Conservation (phyloP, 1,140 invertebrate species). For the Drosophila ohnishii region DNA sequence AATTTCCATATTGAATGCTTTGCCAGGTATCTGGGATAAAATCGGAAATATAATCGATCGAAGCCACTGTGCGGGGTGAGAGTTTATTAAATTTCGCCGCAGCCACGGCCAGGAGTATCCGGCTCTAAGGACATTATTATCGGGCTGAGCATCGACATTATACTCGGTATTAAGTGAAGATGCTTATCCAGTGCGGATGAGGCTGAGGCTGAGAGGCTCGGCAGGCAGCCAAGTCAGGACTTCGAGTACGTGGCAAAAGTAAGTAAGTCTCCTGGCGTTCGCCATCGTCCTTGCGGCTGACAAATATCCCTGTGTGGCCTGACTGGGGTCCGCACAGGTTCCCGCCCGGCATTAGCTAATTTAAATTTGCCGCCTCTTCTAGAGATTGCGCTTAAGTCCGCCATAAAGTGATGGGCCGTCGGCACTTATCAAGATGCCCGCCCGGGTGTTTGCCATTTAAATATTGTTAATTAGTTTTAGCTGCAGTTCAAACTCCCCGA, state of each 20-base stretch:
- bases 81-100: constrained; percentile 70
- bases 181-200: constrained; percentile 63
- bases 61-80: constrained; percentile 42
- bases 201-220: constrained; percentile 1
- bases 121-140: constrained; percentile 76
- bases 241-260: constrained; percentile 59
- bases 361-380: constrained; percentile 61
- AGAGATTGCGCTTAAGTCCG: constrained; percentile 66
- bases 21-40: constrained; percentile 21
- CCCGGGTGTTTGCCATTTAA: constrained; percentile 60
- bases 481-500: constrained; percentile 27
- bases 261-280: constrained; percentile 41
- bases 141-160: constrained; percentile 73
- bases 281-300: constrained; percentile 40
- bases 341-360: constrained; percentile 64
- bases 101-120: constrained; percentile 18
- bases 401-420: constrained; percentile 63
- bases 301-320: constrained; percentile 59
- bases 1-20: constrained; percentile 34
- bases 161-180: constrained; percentile 78
- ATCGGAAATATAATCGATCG: constrained; percentile 38
- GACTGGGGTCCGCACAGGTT: constrained; percentile 27
- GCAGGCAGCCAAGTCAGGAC: constrained; percentile 29
- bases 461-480: constrained; percentile 76
- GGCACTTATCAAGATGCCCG: constrained; percentile 64